These are phyloP conservation scores for Artemisiospiza belli DNA, from an alignment of 2,113 vertebrate genomes.

Conservation along the genomic window DNA sequence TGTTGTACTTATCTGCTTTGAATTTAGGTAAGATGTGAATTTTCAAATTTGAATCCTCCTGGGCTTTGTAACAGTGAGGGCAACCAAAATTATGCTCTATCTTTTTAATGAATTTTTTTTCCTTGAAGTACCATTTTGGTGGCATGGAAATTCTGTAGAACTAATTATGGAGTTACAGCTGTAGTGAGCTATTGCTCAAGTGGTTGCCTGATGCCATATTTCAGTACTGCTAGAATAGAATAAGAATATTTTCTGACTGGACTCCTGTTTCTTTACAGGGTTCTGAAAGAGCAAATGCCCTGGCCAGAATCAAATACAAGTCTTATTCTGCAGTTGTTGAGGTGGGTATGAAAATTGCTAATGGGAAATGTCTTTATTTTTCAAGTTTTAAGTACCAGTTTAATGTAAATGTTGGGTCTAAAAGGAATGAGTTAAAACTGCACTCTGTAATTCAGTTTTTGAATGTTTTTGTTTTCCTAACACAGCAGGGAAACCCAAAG, in stretches of 20 bases:
- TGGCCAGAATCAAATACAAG: constrained; percentile 88
- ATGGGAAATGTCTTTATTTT: neutral
- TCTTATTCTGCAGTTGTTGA: constrained; percentile 82
- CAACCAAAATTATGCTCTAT: neutral
- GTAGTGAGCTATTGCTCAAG: neutral
- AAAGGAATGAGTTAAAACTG: neutral
- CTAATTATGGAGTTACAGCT: neutral
- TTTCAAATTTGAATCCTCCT: neutral
- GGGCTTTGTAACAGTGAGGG: neutral
- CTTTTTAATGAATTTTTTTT: neutral
- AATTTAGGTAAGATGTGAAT: neutral
- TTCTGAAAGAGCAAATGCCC: constrained; percentile 79
- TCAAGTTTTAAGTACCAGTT: neutral
- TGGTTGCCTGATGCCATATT: neutral
- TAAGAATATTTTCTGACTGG: neutral
- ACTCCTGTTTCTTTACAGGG: constrained; percentile 72
- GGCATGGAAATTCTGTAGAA: neutral
- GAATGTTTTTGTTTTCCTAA: neutral
- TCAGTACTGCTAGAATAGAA: neutral
- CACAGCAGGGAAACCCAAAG: neutral
- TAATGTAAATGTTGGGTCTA: neutral
- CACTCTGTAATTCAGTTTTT: neutral
- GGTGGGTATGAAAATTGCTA: constrained; percentile 70
- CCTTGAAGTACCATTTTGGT: neutral
- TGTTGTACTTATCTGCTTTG: neutral